Base-by-base conservation (phyloP, 2,888 invertebrate species). In the Dysmachus trigonus region DNA sequence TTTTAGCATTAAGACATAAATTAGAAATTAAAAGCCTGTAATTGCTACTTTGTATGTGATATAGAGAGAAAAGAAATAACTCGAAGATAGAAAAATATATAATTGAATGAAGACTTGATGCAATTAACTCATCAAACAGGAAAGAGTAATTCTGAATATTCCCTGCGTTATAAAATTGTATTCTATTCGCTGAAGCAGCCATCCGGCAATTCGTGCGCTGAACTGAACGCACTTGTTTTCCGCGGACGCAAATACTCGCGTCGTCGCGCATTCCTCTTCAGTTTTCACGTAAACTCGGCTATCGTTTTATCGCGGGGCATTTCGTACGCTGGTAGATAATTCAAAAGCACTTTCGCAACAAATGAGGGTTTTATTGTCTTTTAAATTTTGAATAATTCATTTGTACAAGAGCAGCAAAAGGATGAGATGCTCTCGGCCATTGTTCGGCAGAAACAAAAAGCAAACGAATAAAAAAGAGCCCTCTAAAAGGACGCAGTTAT, bases 281-380 rank as follows among this genome's bases (percentile, higher is more conserved):
- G 18, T 62, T 62, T 27, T 10, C 13, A 51, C 62, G 62, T 62
- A 27, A 62, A 62, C 27, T 62, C 22, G 62, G 62, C 62, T 62
- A 62, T 27, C 22, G 22, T 62, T 62, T 62, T 62, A 62, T 62
- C 62, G 62, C 10, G 62, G 18, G 27, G 62, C 62, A 62, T 62
- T 62, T 62, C 62, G 27, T 62, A 22, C 62, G 62, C 62, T 62
- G 38, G 27, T 62, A 76, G 22, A 47, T 77, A 77, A 77, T 47
- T 77, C 27, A 77, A 77, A 77, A 27, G 77, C 35, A 41, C 77
- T 77, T 77, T 22, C 41, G 30, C 4, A 77, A 27, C 41, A 47
- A 77, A 77, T 77, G 41, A 47, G 77, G 30, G 30, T 77, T 47
- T 77, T 77, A 77, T 77, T 77, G 77, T 47, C 77, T 77, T 77